Base-by-base conservation (phyloP, 2,113 vertebrate genomes). In the Prinia subflava region DNA sequence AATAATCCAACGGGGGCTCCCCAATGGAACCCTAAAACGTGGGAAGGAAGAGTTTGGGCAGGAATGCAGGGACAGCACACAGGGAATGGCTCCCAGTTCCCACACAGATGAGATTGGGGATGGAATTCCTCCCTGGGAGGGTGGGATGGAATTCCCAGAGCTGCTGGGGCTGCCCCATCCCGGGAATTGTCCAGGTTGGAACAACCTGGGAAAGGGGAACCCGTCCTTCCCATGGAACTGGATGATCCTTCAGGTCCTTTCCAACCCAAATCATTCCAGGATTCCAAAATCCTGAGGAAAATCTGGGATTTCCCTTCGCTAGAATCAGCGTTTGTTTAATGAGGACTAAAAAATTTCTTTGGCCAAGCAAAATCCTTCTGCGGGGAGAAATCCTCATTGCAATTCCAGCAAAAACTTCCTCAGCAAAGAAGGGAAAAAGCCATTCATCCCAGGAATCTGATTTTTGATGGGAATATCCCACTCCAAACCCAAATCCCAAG, bases 391-490 rank as follows among this genome's bases (percentile, higher is more conserved):
- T 3, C 8, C 11, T 5, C 6, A 0, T 0, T 4, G 10, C 23
- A 49, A 67, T 16, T 28, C n/a, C 76, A 77, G 37, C 53, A 64
- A 22, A 28, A 67, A 8, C 37, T 59, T 14, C n/a, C 47, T 18
- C 19, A 13, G 0, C 0, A 11, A 18, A 2, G 3, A 9, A 23
- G 3, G 4, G 4, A 7, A 12, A 25, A 55, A 10, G 1, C 4
- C 19, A 27, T 16, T 15, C 15, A 4, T 8, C 2, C 12, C 69
- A 56, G 18, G 28, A 64, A 56, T 6, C 5, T 3, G 7, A 0
- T 20, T 27, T 8, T 3, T 9, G 6, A 4, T 0, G 1, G 73
- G 2, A 1, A 35, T 2, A 9, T 1, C 3, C 17, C 1, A 0
- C 3, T 27, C 22, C 17, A 3, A 33, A 14, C 6, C 18, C 11